Conservation (phyloP, 1,140 invertebrate species). For the Coptotermes formosanus region DNA sequence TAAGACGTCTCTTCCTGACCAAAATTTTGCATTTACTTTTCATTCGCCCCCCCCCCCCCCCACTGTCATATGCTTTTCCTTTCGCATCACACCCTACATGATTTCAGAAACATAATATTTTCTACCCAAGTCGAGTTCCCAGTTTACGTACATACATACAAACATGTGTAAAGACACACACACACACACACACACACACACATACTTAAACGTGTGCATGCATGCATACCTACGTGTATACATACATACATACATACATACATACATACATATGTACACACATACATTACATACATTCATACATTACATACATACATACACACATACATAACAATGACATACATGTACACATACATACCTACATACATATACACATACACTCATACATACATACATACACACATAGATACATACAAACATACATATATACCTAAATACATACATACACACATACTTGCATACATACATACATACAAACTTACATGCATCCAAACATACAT, state of each 20-base stretch:
- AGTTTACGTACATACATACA: constrained; percentile 43
- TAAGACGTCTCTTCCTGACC: too few relatives aligned
- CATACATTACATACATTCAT: constrained; percentile 25
- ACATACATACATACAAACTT: constrained; percentile 44
- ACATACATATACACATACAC: too few relatives aligned
- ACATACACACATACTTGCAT: constrained; percentile 25
- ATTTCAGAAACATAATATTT: too few relatives aligned
- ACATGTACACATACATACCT: constrained; percentile 44
- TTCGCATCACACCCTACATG: too few relatives aligned
- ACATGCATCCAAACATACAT: too few relatives aligned
- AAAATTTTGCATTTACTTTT: too few relatives aligned
- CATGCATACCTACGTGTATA: constrained; percentile 34
- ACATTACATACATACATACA: constrained; percentile 25
- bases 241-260: constrained; percentile 26
- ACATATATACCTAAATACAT: constrained; percentile 31
- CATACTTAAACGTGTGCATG: constrained; percentile 35
- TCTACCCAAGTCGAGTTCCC: too few relatives aligned
- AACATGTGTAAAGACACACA: constrained; percentile 31
- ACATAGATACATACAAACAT: constrained; percentile 36
- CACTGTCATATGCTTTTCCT: too few relatives aligned
- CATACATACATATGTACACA: constrained; percentile 36
- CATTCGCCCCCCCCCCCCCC: too few relatives aligned
- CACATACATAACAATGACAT: neutral
- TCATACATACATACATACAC: constrained; percentile 36
- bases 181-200: constrained; percentile 36